A percentile compares a stretch with the other conserved stretches of the same genome.
phyloP scores from a whole-genome alignment of 35 echinoderm and acorn worm species.

The Diadema setosum region DNA sequence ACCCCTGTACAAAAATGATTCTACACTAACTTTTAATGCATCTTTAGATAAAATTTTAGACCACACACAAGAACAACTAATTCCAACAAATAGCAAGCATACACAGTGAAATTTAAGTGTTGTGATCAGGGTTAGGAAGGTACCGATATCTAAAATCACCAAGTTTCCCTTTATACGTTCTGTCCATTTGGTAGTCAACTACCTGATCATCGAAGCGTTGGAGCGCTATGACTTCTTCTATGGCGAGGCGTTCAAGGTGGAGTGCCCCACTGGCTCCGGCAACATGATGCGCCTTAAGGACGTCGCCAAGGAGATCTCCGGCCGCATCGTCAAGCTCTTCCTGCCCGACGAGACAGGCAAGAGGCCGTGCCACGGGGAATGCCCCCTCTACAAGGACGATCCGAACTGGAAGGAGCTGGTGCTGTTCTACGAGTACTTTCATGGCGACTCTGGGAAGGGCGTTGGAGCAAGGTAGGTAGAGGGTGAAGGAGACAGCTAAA shows the following conservation, averaged over 20 bases:
- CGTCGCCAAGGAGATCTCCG: conserved; percentile 85
- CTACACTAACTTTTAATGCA: no score
- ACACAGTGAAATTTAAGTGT: no score
- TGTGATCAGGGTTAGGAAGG: no score
- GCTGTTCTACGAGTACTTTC: conserved; percentile 98
- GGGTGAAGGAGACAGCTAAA: background rate
- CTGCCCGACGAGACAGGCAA: conserved; percentile 82
- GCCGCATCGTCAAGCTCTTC: conserved; percentile 69
- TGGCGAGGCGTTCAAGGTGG: conserved; percentile 83
- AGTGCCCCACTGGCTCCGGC: conserved; percentile 94
- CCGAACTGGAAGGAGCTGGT: conserved; percentile 88
- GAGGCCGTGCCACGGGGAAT: conserved; percentile 87
- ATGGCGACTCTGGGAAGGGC: conserved; percentile 85
- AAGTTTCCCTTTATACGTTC: no score
- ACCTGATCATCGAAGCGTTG: conserved; percentile 89
- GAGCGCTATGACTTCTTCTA: conserved; percentile 98
- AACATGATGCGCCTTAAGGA: conserved; percentile 84
- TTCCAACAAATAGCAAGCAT: no score
- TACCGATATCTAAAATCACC: no score
- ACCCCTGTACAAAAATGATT: no score
- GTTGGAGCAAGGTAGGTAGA: conserved; percentile 94
- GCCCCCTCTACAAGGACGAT: conserved; percentile 77
- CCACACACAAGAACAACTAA: no score
- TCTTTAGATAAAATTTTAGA: no score
- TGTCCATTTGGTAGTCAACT: conserved; percentile 91